Evolutionary conservation across 2,113 vertebrate genomes (phyloP), one percentile per base, ranked within the genome.

Genomic region (Entomyzon cyanotis): DNA sequence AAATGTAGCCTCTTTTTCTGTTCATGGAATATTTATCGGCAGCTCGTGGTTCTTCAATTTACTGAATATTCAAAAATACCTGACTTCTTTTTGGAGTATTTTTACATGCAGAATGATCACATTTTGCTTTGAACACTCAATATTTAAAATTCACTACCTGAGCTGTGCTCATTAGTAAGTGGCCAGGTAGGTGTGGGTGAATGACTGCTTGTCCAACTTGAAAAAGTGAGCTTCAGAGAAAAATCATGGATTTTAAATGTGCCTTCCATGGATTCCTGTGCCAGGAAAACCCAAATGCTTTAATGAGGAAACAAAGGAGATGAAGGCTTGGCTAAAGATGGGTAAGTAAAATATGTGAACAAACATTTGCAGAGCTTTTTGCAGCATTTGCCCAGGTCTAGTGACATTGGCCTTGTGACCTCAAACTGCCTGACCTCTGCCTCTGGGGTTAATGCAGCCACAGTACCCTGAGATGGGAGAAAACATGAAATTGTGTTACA

Each of bases 21-120:
- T 82, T 97, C 83, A 95, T 96, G 60, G 93, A 97, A 94, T 95
- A 97, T 96, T 97, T 96, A 95, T 94, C 78, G 90, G 58, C 59
- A 95, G 87, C 90, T 95, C 10, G 1, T 42, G 70, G 88, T 93
- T 95, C 71, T 69, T 90, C 85, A 67, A 95, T 96, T 59, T 90
- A 87, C 49, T 94, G 85, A 93, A 89, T 93, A 96, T 90, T 95
- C 94, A 95, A 93, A 93, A 91, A 81, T 90, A 84, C 59, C 70
- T 71, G 7, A 93, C 69, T 94, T 63, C 79, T 74, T 93, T 89
- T 82, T 55, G 19, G 73, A 81, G 78, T 74, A 90, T 70, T 95
- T 95, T 79, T 93, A 93, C 80, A 67, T 39, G 63, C 71, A 50
- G 71, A 95, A 87, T 37, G 85, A 94, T 95, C 75, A 65, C 60